A percentile compares a stretch with the other conserved stretches of the same genome.
Evolutionary conservation across 2,888 invertebrate species (phyloP).

Genomic region (Brachynemurus nebulosus): DNA sequence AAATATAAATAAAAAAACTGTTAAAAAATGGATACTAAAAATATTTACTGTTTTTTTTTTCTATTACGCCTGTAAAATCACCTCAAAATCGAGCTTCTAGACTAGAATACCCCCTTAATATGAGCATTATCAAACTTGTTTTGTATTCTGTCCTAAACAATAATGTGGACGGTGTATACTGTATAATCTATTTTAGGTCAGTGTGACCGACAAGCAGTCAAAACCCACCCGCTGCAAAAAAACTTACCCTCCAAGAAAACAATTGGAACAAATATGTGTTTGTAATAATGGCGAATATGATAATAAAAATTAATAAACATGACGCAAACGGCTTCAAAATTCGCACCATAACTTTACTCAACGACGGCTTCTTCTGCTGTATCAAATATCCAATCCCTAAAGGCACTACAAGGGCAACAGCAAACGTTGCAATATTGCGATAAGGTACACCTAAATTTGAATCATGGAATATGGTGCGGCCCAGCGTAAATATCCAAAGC

Average conservation of each 20-base stretch:
- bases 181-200: no score
- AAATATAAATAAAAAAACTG: no score
- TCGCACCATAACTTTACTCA: constrained; percentile 56
- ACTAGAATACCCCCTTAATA: no score
- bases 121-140: no score
- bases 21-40: no score
- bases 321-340: constrained; percentile 76
- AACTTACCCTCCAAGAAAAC: constrained; percentile 71
- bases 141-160: no score
- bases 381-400: constrained; percentile 51
- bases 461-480: constrained; percentile 55
- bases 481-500: constrained; percentile 79
- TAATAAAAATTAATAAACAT: constrained; percentile 64
- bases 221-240: neutral
- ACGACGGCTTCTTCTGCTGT: constrained; percentile 51
- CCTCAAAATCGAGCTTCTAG: no score
- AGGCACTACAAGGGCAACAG: constrained; percentile 64
- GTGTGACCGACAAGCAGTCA: no score
- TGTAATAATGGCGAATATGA: constrained; percentile 76
- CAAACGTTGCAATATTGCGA: constrained; percentile 55
- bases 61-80: no score
- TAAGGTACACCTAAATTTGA: constrained; percentile 68
- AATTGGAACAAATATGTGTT: constrained; percentile 80
- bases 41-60: no score
- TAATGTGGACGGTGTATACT: no score